phyloP scores from a whole-genome alignment of 1,140 invertebrate genomes.

The Heliconius hewitsoni region DNA sequence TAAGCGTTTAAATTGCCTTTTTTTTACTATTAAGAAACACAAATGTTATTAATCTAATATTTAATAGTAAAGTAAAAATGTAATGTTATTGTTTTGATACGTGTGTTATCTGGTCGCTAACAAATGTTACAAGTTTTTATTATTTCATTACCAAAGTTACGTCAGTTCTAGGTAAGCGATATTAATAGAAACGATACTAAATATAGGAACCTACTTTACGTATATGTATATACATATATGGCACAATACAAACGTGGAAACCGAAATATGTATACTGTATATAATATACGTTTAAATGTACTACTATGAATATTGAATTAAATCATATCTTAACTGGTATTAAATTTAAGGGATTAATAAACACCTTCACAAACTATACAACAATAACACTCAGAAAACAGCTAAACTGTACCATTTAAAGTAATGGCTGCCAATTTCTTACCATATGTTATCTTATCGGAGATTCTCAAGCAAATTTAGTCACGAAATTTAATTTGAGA shows the following conservation, averaged over 20 bases:
- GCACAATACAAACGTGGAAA: too few relatives aligned
- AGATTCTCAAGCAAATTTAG: conserved; percentile 26
- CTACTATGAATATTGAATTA: too few relatives aligned
- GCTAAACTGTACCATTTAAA: background rate
- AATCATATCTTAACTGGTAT: background rate
- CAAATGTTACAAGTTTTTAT: background rate
- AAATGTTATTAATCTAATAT: background rate
- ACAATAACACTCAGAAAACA: background rate
- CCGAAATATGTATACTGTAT: too few relatives aligned
- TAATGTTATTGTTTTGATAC: background rate
- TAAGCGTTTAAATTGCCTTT: too few relatives aligned
- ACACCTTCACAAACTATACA: background rate
- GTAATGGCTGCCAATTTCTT: background rate
- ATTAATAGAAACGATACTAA: conserved; percentile 3
- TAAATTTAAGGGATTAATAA: background rate
- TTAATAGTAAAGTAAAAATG: background rate
- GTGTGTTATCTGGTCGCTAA: background rate
- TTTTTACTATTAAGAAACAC: background rate
- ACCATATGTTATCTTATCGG: conserved; percentile 27
- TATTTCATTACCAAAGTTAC: background rate
- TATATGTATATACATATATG: too few relatives aligned
- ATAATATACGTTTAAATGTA: too few relatives aligned
- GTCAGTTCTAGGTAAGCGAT: conserved; percentile 3
- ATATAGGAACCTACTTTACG: background rate
- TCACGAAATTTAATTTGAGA: conserved; percentile 39